Conservation (phyloP, 2,797 vertebrate genomes). For the Aselliscus stoliczkanus region DNA sequence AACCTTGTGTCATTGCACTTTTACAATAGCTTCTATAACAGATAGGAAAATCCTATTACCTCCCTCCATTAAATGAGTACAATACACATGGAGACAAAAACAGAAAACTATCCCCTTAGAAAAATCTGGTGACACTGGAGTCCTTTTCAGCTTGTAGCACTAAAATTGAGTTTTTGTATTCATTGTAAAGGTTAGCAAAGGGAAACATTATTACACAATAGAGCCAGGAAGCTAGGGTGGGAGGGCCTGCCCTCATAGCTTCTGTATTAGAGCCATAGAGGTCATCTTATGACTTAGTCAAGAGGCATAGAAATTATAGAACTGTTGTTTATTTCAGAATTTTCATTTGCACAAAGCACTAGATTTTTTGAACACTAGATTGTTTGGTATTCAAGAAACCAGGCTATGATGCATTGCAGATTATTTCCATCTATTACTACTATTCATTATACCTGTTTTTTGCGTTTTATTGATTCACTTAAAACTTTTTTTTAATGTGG, state of each 20-base stretch:
- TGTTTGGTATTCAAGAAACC: not conserved
- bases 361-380: not conserved
- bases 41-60: constrained; percentile 43
- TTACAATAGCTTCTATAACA: not conserved
- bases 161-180: constrained; percentile 50
- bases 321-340: not conserved
- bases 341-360: not conserved
- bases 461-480: not conserved
- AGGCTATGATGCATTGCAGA: not conserved
- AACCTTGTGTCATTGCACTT: not conserved
- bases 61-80: constrained; percentile 13
- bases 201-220: not conserved
- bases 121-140: not conserved
- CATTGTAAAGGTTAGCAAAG: not conserved
- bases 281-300: not conserved
- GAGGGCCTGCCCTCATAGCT: not conserved
- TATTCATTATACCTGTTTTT: not conserved
- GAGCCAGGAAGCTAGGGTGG: not conserved
- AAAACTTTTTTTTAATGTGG: not conserved
- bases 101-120: constrained; percentile 44
- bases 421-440: not conserved
- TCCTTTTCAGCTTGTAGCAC: not conserved
- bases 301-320: constrained; percentile 15
- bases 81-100: constrained; percentile 41
- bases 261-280: not conserved